Percentiles rank a stretch among this genome's conserved stretches.
Evolutionary conservation across 1,140 invertebrate species (phyloP).

Genomic region (Calephelis virginiensis): DNA sequence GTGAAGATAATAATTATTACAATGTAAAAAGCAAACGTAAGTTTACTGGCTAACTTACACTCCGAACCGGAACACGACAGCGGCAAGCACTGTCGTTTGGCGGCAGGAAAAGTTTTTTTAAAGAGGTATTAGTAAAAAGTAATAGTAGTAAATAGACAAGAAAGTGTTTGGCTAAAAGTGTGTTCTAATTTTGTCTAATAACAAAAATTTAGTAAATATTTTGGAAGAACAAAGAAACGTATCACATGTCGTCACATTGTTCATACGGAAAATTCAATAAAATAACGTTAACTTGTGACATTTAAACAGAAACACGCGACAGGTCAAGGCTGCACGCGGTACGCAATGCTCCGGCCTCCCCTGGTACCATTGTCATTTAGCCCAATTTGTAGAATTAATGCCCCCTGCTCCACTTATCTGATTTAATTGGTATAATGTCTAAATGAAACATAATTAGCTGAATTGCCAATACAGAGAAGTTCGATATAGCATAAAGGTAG

Average conservation of each 20-base stretch:
- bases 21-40: no score
- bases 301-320: conserved; percentile 60
- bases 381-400: conserved; percentile 64
- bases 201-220: no score
- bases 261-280: conserved; percentile 28
- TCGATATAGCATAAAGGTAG: no score
- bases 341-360: conserved; percentile 33
- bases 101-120: no score
- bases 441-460: conserved; percentile 33
- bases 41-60: no score
- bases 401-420: conserved; percentile 39
- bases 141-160: no score
- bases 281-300: conserved; percentile 43
- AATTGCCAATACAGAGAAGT: not conserved
- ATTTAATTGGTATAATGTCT: conserved; percentile 46
- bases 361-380: conserved; percentile 53
- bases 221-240: conserved; percentile 9
- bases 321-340: conserved; percentile 50
- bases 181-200: no score
- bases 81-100: no score
- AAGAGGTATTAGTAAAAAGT: no score
- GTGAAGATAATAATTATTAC: no score
- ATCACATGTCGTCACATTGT: not conserved
- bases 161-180: no score
- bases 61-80: no score